Evolutionary conservation across 2,888 invertebrate genomes (phyloP).

Genomic region (Chymomyza caudatula): DNA sequence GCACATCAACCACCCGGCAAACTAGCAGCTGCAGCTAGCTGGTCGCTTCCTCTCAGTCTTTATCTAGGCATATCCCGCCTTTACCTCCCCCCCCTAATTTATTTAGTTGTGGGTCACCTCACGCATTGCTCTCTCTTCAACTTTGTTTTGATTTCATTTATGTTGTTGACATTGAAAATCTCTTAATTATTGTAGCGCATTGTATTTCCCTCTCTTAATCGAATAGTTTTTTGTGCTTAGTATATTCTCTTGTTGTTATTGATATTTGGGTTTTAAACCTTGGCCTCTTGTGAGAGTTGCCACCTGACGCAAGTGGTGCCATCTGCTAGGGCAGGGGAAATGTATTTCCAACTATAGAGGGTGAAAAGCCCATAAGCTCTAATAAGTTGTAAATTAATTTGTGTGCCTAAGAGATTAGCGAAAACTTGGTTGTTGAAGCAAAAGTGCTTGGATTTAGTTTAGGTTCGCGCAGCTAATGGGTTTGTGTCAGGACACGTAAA

Average conservation of each 20-base stretch:
- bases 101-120: constrained; percentile 48
- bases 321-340: no score
- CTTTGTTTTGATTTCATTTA: constrained; percentile 73
- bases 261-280: neutral
- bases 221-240: neutral
- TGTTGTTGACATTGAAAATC: constrained; percentile 65
- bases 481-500: no score
- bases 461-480: no score
- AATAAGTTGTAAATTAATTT: constrained; percentile 10
- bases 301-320: no score
- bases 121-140: constrained; percentile 10
- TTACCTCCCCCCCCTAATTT: constrained; percentile 26
- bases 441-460: neutral
- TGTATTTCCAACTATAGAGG: neutral
- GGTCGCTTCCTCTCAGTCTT: neutral
- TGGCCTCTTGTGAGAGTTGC: neutral
- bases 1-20: neutral
- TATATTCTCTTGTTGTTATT: neutral
- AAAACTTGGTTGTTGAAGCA: neutral
- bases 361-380: neutral
- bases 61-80: neutral
- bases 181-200: constrained; percentile 68
- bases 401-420: neutral
- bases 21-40: neutral
- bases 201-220: neutral